Evolutionary conservation across 2,888 invertebrate genomes (phyloP).

Genomic region (Erebia palarica): DNA sequence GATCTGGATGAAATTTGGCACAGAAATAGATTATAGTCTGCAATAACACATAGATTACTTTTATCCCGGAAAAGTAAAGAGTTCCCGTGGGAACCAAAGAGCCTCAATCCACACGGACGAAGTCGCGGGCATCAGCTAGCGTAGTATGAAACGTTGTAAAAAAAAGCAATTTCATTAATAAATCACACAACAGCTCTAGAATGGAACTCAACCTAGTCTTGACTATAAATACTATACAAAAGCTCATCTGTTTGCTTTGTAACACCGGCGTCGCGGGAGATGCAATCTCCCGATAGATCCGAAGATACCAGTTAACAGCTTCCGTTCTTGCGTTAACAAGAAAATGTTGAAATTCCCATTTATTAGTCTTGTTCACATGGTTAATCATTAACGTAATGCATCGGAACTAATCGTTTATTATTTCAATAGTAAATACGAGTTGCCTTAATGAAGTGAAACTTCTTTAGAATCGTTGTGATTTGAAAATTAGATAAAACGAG

Average conservation of each 20-base stretch:
- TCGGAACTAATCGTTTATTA: constrained; percentile 40
- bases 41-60: too few species aligned
- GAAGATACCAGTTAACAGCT: constrained; percentile 51
- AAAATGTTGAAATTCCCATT: constrained; percentile 38
- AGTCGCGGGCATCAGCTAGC: too few species aligned
- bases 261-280: constrained; percentile 46
- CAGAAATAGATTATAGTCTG: too few species aligned
- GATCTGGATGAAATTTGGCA: too few species aligned
- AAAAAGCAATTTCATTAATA: not conserved
- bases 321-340: constrained; percentile 42
- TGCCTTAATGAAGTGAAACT: not conserved
- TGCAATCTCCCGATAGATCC: constrained; percentile 54
- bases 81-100: too few species aligned
- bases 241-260: constrained; percentile 54
- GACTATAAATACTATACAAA: constrained; percentile 34
- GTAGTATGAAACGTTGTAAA: too few species aligned
- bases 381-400: constrained; percentile 35
- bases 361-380: constrained; percentile 44
- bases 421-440: constrained; percentile 23
- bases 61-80: too few species aligned
- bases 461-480: too few species aligned
- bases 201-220: constrained; percentile 12
- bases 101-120: too few species aligned
- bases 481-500: too few species aligned
- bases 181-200: not conserved